Base-by-base conservation (phyloP, 2,797 vertebrate species). In the Coendou prehensilis region DNA sequence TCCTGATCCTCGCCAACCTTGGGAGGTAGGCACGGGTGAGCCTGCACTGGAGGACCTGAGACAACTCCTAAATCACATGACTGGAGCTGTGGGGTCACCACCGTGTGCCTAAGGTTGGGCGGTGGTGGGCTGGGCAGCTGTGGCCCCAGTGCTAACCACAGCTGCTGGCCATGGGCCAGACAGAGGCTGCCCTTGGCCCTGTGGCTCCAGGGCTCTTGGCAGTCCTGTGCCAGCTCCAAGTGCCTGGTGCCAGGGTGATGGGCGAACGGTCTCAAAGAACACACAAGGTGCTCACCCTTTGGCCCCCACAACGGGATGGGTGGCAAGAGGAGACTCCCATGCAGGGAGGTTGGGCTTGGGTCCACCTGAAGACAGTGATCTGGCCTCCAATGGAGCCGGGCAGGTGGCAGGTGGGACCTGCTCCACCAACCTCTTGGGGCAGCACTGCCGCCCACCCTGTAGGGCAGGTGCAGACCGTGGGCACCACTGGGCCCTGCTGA, bases 11-110 rank as follows among this genome's bases (percentile, higher is more conserved):
- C 41, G 2, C 82, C 59, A 54, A 89, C 69, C 63, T 64, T 47
- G 76, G 84, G 84, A 86, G 78, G 56, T 30, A 54, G 69, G 78
- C 59, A 45, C 17, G 9, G 33, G 33, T 0, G 1, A 9, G 81
- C 28, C 45, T 56, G 81, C 94, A 79, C 54, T 47, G 69, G 88
- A 80, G 90, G 82, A 90, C 87, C 54, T 13, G 81, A 97, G 95
- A 86, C 82, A 52, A 3, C 30, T 10, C 57, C 71, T 59, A 41
- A 71, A 83, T 91, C 71, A 28, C 18, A 18, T 15, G 2, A 5
- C 4, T 15, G 6, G 28, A 0, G 18, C 45, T 47, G 9, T 17
- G 37, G 56, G n/a, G 45, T 63, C 22, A 6, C 41, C 11, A 13
- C 7, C 4, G 0, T 52, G 45, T 41, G 41, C 67, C 85, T 14